phyloP scores from a whole-genome alignment of 2,888 invertebrate genomes.

The Parnassius mnemosyne region DNA sequence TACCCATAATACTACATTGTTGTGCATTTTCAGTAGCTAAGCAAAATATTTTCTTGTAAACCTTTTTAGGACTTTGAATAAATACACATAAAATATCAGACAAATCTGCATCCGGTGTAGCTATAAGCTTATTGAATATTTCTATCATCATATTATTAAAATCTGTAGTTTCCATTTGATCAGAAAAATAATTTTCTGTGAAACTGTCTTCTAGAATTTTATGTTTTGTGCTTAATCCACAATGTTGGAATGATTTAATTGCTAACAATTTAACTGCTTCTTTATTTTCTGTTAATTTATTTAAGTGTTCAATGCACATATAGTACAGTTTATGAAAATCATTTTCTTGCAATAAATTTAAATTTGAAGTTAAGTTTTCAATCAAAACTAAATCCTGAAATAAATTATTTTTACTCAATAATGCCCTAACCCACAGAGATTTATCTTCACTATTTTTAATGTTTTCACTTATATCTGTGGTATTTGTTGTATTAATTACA shows the following conservation, averaged over 20 bases:
- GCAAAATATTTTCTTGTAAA: slow-evolving; percentile 55
- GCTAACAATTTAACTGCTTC: slow-evolving; percentile 41
- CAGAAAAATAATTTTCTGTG: slow-evolving; percentile 44
- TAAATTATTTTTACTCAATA: slow-evolving; percentile 53
- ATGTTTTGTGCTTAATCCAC: slow-evolving; percentile 44
- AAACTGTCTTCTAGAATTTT: slow-evolving; percentile 54
- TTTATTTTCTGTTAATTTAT: slow-evolving; percentile 38
- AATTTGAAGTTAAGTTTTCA: slow-evolving; percentile 42
- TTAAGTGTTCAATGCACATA: slow-evolving; percentile 40
- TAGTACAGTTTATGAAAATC: slow-evolving; percentile 49
- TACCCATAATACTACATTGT: slow-evolving; percentile 59
- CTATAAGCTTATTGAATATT: slow-evolving; percentile 64
- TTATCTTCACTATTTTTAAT: slow-evolving; percentile 48
- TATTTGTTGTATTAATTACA: slow-evolving; percentile 50
- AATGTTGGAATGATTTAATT: slow-evolving; percentile 53
- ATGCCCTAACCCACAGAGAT: slow-evolving; percentile 54
- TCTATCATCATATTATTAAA: slow-evolving; percentile 49
- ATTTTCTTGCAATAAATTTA: slow-evolving; percentile 45
- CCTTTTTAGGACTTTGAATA: slow-evolving; percentile 58
- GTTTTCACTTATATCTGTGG: slow-evolving; percentile 48
- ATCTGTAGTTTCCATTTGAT: slow-evolving; percentile 43
- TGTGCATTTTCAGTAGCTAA: slow-evolving; percentile 56
- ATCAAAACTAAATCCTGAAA: slow-evolving; percentile 48
- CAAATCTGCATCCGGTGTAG: slow-evolving; percentile 46
- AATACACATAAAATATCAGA: slow-evolving; percentile 56